Base-by-base conservation (phyloP, 2,888 invertebrate species). In the Xestobium rufovillosum region DNA sequence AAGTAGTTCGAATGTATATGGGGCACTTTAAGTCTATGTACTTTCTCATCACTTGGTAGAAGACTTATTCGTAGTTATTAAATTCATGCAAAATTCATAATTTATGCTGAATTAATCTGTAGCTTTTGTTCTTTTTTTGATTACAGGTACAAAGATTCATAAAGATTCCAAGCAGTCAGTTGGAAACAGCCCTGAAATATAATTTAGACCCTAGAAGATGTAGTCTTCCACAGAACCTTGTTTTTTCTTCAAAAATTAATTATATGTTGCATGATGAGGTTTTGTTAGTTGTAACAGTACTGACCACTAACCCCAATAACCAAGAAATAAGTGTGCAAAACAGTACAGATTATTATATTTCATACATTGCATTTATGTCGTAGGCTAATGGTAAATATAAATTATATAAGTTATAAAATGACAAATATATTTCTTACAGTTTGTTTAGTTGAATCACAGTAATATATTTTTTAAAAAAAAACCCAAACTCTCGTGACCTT, bases 151-250 rank as follows among this genome's bases (percentile, higher is more conserved):
- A 50, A 3, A 28, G 51, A 34, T 54, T 41, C 32, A 41, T 53
- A 3, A 42, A 38, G 15, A 34, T 54, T 3, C 14, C 16, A 6
- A 26, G 31, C 3, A 11, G 23, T 2, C 46, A 39, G 28, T 28
- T 42, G 14, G 26, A 34, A 3, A 13, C 26, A 4, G 51, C 49
- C 4, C 14, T 52, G 11, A 36, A 45, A 27, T 48, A 48, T 27
- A 54, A 54, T 30, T 34, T 51, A 26, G 55, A 55, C 30, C 44
- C 48, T 14, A 29, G 53, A 36, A 35, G 55, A 25, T 52, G 50
- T 29, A 39, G 43, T 3, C 11, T 44, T 12, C 6, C 11, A n/a
- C 2, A 32, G 1, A 11, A 2, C 26, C 3, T 4, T 13, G 10
- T 27, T 38, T 4, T 4, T n/a, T 10, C 47, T 45, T 31, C n/a